A percentile compares a stretch with the other conserved stretches of the same genome.
Conservation (phyloP, 2,888 invertebrate genomes). For the Pardosa pseudoannulata region DNA sequence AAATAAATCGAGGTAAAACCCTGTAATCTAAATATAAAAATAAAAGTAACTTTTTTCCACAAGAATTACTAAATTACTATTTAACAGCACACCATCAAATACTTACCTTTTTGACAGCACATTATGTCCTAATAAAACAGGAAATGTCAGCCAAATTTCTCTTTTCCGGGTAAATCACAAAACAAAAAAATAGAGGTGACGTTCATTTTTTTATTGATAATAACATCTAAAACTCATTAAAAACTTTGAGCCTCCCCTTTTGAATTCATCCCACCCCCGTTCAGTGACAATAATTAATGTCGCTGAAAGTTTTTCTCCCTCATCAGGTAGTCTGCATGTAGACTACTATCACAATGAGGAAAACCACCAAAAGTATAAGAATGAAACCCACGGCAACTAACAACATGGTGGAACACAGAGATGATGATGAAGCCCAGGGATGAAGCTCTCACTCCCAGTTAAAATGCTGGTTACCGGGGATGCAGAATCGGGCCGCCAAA, state of each 20-base stretch:
- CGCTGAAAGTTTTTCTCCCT: slow-evolving; percentile 11
- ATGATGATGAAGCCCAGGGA: slow-evolving; percentile 47
- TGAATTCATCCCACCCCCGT: slow-evolving; percentile 1
- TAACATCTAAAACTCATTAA: slow-evolving; percentile 33
- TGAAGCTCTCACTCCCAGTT: slow-evolving; percentile 40
- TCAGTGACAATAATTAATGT: background rate
- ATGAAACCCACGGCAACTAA: slow-evolving; percentile 71
- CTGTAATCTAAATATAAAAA: too few species aligned
- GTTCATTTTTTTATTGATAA: background rate
- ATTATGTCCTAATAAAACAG: background rate
- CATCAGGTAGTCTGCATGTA: slow-evolving; percentile 68
- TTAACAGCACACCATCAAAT: too few species aligned
- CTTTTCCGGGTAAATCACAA: background rate
- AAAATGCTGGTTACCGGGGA: slow-evolving; percentile 41
- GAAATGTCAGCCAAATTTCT: background rate
- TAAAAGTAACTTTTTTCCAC: too few species aligned
- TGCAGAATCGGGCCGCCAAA: slow-evolving; percentile 27
- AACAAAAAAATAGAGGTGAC: slow-evolving; percentile 24
- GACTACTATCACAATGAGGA: slow-evolving; percentile 71
- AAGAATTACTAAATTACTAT: too few species aligned
- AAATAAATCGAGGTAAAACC: too few species aligned
- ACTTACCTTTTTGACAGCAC: background rate
- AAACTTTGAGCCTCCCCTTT: slow-evolving; percentile 31
- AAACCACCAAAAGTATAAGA: slow-evolving; percentile 69
- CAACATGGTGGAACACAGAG: slow-evolving; percentile 66